phyloP scores from a whole-genome alignment of 2,113 vertebrate genomes.

The Podocnemis expansa region DNA sequence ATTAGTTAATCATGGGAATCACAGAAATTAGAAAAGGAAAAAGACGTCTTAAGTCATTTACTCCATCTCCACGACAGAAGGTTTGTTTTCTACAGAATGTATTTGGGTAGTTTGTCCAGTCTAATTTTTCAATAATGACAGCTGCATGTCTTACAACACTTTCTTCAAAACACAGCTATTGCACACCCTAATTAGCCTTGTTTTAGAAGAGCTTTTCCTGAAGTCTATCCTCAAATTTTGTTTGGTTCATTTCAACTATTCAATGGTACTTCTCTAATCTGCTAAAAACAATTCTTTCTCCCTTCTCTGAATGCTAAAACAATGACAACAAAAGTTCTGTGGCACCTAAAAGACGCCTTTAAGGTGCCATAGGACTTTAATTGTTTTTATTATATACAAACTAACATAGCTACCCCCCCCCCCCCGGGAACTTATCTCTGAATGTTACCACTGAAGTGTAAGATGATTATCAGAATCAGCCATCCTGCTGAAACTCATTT shows the following conservation, averaged over 20 bases:
- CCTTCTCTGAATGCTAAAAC: not conserved
- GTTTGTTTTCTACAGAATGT: not conserved
- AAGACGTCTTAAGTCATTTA: not conserved
- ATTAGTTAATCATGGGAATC: constrained; percentile 9
- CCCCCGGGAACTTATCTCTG: not conserved
- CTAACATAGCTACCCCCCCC: too few relatives aligned
- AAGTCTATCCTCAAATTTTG: not conserved
- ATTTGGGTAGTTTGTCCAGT: not conserved
- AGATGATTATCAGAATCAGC: not conserved
- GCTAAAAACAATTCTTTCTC: not conserved
- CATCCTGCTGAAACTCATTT: not conserved
- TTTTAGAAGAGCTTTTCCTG: not conserved
- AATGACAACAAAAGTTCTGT: too few relatives aligned
- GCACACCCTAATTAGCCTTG: not conserved
- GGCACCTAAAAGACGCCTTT: too few relatives aligned
- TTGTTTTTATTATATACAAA: too few relatives aligned
- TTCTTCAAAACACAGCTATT: constrained; percentile 5
- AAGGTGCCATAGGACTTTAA: too few relatives aligned
- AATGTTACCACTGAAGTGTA: not conserved
- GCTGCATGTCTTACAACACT: not conserved
- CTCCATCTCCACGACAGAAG: not conserved
- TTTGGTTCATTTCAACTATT: not conserved
- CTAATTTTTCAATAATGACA: constrained; percentile 1
- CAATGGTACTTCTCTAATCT: not conserved
- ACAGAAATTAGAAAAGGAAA: constrained; percentile 24